These are phyloP conservation scores for Leucosticte australis DNA, from an alignment of 2,113 vertebrate species.

Conservation along the genomic window DNA sequence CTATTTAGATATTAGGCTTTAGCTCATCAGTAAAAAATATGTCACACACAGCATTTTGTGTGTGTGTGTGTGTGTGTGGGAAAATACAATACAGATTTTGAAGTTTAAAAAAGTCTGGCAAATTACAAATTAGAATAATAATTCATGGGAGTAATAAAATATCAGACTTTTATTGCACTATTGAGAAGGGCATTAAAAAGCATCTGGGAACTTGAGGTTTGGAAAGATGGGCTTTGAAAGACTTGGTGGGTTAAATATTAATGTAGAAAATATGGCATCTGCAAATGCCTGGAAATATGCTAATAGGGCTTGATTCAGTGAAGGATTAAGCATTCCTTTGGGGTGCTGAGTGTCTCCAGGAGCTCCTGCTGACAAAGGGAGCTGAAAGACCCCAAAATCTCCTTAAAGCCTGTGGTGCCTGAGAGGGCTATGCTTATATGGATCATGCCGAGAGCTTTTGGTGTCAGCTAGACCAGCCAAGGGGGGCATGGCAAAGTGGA, in stretches of 20 bases:
- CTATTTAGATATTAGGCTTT: slow-evolving; percentile 69
- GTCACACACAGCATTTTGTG: not conserved
- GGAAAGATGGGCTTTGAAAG: slow-evolving; percentile 73
- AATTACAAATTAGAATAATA: slow-evolving; percentile 78
- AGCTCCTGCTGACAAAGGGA: not conserved
- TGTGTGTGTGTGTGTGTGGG: slow-evolving; percentile 35
- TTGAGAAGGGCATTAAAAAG: slow-evolving; percentile 80
- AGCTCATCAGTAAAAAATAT: slow-evolving; percentile 62
- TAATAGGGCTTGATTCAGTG: slow-evolving; percentile 18
- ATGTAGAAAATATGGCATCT: slow-evolving; percentile 79
- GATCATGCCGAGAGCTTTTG: not conserved
- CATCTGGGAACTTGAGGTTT: slow-evolving; percentile 74
- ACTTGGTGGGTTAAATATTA: slow-evolving; percentile 78
- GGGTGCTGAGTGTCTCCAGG: slow-evolving; percentile 23
- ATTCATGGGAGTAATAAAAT: slow-evolving; percentile 81
- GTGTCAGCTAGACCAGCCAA: not conserved
- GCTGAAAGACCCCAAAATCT: not conserved
- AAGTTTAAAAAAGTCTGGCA: slow-evolving; percentile 76
- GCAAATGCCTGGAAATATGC: slow-evolving; percentile 66
- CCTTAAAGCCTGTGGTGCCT: not conserved
- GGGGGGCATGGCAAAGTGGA: not conserved
- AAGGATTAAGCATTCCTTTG: not conserved
- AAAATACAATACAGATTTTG: slow-evolving; percentile 73
- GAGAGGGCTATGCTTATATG: not conserved
- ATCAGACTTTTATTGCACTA: slow-evolving; percentile 77